A percentile compares a stretch with the other conserved stretches of the same genome.
These are phyloP conservation scores for Rhodinocichla rosea DNA, from an alignment of 2,113 vertebrate genomes.

Conservation along the genomic window DNA sequence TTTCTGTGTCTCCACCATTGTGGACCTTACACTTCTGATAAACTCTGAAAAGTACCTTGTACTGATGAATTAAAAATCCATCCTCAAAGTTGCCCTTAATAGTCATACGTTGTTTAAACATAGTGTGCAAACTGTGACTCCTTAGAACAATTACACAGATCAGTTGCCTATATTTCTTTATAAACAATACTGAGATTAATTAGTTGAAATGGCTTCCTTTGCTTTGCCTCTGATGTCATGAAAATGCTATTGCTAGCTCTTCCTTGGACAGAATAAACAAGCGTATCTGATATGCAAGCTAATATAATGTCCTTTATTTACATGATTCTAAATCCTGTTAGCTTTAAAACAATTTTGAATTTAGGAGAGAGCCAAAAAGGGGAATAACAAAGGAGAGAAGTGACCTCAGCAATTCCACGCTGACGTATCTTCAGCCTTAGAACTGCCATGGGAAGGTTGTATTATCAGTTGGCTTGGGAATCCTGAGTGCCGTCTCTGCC, in stretches of 20 bases:
- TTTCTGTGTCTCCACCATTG: not conserved
- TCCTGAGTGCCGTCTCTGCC: constrained; percentile 18
- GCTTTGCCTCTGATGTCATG: constrained; percentile 69
- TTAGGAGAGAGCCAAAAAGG: constrained; percentile 31
- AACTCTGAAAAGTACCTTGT: not conserved
- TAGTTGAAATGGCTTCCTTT: constrained; percentile 67
- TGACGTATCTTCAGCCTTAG: constrained; percentile 52
- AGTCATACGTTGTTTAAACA: not conserved
- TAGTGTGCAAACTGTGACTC: constrained; percentile 63
- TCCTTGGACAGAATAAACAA: constrained; percentile 68
- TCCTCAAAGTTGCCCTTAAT: constrained; percentile 27
- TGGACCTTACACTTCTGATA: not conserved
- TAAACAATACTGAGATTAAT: constrained; percentile 68
- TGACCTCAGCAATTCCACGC: constrained; percentile 25
- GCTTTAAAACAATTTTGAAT: constrained; percentile 57
- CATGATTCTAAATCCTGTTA: constrained; percentile 59
- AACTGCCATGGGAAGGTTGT: constrained; percentile 42
- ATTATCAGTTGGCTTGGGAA: constrained; percentile 52
- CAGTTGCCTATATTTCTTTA: constrained; percentile 46
- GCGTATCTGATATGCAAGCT: constrained; percentile 57
- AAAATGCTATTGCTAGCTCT: constrained; percentile 66
- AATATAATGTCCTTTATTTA: constrained; percentile 68
- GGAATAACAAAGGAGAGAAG: constrained; percentile 62
- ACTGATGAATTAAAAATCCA: constrained; percentile 29
- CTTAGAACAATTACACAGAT: constrained; percentile 54